Evolutionary conservation across 2,888 invertebrate genomes (phyloP).

Genomic region (Chrysopilus asiliformis): DNA sequence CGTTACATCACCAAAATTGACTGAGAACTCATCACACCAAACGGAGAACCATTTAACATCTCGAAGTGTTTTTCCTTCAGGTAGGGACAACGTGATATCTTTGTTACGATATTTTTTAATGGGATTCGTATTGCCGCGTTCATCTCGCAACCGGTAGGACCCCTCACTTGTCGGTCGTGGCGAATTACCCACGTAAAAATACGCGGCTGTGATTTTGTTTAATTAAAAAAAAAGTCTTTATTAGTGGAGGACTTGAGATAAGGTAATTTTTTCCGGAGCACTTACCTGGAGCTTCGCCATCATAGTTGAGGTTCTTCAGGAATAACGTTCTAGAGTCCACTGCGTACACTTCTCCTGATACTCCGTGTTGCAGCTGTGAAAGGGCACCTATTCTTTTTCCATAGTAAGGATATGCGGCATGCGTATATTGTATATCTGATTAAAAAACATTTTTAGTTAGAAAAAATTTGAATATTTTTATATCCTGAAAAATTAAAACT

Average conservation of each 20-base stretch:
- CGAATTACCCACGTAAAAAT: slow-evolving; percentile 73
- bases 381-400: slow-evolving; percentile 68
- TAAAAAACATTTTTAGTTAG: no score
- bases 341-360: slow-evolving; percentile 74
- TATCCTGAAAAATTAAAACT: no score
- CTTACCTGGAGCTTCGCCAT: slow-evolving; percentile 79
- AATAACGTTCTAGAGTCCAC: slow-evolving; percentile 78
- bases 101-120: slow-evolving; percentile 69
- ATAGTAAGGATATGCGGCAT: slow-evolving; percentile 45
- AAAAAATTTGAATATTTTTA: no score
- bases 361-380: slow-evolving; percentile 67
- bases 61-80: slow-evolving; percentile 70
- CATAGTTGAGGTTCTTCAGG: slow-evolving; percentile 78
- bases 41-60: slow-evolving; percentile 81
- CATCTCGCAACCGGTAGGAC: slow-evolving; percentile 61
- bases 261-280: slow-evolving; percentile 3
- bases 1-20: slow-evolving; percentile 79
- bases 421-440: slow-evolving; percentile 13
- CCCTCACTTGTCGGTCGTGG: slow-evolving; percentile 54
- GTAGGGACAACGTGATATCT: slow-evolving; percentile 69
- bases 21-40: slow-evolving; percentile 83
- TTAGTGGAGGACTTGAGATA: slow-evolving; percentile 1
- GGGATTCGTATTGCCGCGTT: slow-evolving; percentile 65
- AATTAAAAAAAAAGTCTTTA: not conserved
- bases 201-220: slow-evolving; percentile 53